A percentile compares a stretch with the other conserved stretches of the same genome.
phyloP scores from a whole-genome alignment of 2,797 vertebrate genomes.

The Phyllotis vaccarum region DNA sequence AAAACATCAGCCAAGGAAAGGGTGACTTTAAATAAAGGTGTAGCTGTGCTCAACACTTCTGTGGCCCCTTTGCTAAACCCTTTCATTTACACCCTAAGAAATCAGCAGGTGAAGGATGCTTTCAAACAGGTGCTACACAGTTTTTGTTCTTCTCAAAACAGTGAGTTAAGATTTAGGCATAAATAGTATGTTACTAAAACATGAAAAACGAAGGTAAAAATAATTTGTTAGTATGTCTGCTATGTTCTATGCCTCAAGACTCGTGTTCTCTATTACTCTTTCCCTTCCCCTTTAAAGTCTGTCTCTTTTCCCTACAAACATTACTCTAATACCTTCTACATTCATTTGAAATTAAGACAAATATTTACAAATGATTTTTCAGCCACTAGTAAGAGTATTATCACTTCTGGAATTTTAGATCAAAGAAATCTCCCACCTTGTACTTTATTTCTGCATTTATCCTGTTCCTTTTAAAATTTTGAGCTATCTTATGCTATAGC shows the following conservation, averaged over 20 bases:
- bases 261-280: not conserved
- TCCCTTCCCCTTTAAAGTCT: not conserved
- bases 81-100: constrained; percentile 56
- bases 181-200: not conserved
- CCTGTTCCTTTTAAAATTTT: not conserved
- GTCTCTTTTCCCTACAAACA: too few relatives aligned
- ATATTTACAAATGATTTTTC: not conserved
- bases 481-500: not conserved
- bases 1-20: constrained; percentile 17
- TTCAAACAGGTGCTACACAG: not conserved
- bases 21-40: not conserved
- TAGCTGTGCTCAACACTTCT: constrained; percentile 5
- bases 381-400: too few relatives aligned
- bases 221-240: not conserved
- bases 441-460: not conserved
- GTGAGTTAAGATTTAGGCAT: not conserved
- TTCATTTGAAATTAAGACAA: not conserved
- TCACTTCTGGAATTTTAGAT: not conserved
- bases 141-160: not conserved
- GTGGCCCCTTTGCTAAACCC: constrained; percentile 49
- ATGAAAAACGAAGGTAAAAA: not conserved
- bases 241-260: not conserved
- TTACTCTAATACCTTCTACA: not conserved
- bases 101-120: constrained; percentile 18
- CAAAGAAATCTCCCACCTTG: not conserved